These are phyloP conservation scores for Ataeniobius toweri DNA, from an alignment of 2,797 vertebrate species.

Conservation along the genomic window DNA sequence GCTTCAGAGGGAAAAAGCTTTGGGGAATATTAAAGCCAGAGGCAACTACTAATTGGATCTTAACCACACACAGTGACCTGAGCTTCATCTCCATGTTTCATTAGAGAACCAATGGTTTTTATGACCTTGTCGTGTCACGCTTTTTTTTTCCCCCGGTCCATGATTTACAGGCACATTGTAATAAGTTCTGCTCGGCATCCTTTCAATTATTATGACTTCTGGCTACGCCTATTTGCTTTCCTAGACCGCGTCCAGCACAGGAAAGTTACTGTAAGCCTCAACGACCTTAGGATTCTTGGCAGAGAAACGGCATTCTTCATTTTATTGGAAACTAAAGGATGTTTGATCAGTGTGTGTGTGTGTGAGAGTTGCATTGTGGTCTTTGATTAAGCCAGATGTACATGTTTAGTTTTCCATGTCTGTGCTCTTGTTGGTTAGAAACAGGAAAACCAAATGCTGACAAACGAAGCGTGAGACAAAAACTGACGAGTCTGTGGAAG, in stretches of 20 bases:
- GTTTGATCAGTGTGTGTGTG: neutral
- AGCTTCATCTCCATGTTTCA: neutral
- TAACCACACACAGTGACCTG: neutral
- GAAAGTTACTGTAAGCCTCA: neutral
- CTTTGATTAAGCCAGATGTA: neutral
- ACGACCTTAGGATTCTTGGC: too few relatives aligned
- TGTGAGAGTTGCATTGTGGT: neutral
- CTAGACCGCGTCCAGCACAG: neutral
- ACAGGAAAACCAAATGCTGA: neutral
- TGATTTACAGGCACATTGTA: conserved; percentile 17
- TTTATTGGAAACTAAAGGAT: neutral
- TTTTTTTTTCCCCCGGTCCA: neutral
- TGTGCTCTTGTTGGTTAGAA: neutral
- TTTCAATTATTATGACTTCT: conserved; percentile 8
- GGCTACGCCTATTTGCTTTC: neutral
- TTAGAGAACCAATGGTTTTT: neutral
- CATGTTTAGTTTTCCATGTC: neutral
- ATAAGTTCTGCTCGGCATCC: conserved; percentile 37
- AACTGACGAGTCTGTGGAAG: neutral
- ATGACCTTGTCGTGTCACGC: neutral
- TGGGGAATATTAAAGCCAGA: conserved; percentile 19
- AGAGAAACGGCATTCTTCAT: neutral
- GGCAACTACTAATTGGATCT: too few relatives aligned
- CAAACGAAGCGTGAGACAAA: neutral
- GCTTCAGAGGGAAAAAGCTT: neutral